Evolutionary conservation across 2,797 vertebrate species (phyloP).

Genomic region (Chelon auratus): DNA sequence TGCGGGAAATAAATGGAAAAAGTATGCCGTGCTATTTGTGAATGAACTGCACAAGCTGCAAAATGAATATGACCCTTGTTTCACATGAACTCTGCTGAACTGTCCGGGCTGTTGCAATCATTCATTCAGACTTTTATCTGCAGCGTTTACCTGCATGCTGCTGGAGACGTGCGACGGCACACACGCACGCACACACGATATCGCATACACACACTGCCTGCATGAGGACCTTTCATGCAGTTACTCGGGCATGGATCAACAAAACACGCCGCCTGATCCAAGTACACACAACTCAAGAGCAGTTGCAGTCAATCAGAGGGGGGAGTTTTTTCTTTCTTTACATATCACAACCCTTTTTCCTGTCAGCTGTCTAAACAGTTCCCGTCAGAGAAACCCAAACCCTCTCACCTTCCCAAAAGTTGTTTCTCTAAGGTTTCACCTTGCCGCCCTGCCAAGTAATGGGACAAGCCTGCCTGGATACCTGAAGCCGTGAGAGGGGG

Average conservation of each 20-base stretch:
- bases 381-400: slow-evolving; percentile 55
- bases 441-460: slow-evolving; percentile 18
- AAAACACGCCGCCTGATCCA: slow-evolving; percentile 16
- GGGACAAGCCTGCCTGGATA: slow-evolving; percentile 18
- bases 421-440: slow-evolving; percentile 39
- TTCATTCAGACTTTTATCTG: slow-evolving; percentile 13
- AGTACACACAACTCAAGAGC: slow-evolving; percentile 3
- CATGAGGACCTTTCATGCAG: slow-evolving; percentile 1
- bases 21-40: neutral
- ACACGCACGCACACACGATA: neutral
- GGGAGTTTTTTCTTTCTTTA: slow-evolving; percentile 19
- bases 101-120: slow-evolving; percentile 8
- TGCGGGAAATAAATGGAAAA: slow-evolving; percentile 14
- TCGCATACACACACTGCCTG: neutral
- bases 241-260: slow-evolving; percentile 25
- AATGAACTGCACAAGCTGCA: slow-evolving; percentile 10
- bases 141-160: slow-evolving; percentile 7
- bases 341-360: slow-evolving; percentile 44
- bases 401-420: slow-evolving; percentile 5
- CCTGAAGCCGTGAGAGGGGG: neutral
- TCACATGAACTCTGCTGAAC: slow-evolving; percentile 3
- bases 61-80: slow-evolving; percentile 2
- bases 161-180: slow-evolving; percentile 5
- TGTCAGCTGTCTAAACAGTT: slow-evolving; percentile 59
- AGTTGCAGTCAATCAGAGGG: slow-evolving; percentile 47